Percentiles rank a stretch among this genome's conserved stretches.
Evolutionary conservation across 2,888 invertebrate species (phyloP).

Genomic region (Drosophila siamana): DNA sequence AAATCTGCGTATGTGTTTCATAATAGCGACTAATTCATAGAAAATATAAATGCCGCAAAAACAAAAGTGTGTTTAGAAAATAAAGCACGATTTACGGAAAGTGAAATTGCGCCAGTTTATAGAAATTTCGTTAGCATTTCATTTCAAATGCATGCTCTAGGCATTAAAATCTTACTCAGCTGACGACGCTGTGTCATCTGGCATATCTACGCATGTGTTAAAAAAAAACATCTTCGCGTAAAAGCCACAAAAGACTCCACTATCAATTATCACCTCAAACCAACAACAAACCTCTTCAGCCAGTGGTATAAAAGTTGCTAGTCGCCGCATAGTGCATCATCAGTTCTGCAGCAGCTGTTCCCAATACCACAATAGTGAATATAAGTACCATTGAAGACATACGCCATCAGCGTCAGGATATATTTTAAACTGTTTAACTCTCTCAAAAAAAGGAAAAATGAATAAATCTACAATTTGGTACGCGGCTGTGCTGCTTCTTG

Average conservation of each 20-base stretch:
- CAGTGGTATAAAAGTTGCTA: conserved; percentile 60
- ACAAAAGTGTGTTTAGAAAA: conserved; percentile 58
- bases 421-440: neutral
- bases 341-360: conserved; percentile 68
- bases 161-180: conserved; percentile 53
- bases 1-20: conserved; percentile 43
- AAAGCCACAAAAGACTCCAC: conserved; percentile 36
- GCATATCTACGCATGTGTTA: conserved; percentile 67
- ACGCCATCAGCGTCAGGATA: neutral
- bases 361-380: conserved; percentile 47
- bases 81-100: conserved; percentile 70
- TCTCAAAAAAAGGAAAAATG: conserved; percentile 54
- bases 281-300: conserved; percentile 31
- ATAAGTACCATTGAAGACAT: neutral
- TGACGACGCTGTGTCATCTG: conserved; percentile 29
- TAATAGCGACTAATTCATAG: conserved; percentile 52
- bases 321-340: conserved; percentile 57
- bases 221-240: conserved; percentile 53
- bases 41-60: conserved; percentile 31
- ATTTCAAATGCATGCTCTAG: conserved; percentile 67
- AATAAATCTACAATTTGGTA: conserved; percentile 76
- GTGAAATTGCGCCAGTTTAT: conserved; percentile 74
- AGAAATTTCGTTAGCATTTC: conserved; percentile 74
- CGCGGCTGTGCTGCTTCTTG: conserved; percentile 64
- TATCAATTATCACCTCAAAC: conserved; percentile 75